A percentile compares a stretch with the other conserved stretches of the same genome.
These are phyloP conservation scores for Apodemia duryi DNA, from an alignment of 2,888 invertebrate genomes.

Conservation along the genomic window DNA sequence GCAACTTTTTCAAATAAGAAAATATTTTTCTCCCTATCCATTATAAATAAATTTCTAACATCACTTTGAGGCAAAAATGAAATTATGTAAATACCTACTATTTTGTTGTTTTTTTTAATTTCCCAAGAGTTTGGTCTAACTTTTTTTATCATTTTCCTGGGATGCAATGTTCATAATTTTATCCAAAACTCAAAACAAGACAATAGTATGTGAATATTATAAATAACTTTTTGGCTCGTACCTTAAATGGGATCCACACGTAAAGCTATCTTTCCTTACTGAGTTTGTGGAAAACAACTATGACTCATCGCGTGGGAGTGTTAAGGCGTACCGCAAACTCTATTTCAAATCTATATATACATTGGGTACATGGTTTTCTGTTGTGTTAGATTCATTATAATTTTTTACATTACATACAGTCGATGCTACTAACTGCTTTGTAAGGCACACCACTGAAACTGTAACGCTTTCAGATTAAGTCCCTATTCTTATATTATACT, in stretches of 20 bases:
- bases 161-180: not conserved
- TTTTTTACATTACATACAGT: too few species aligned
- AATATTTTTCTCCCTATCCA: too few species aligned
- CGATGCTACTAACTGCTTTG: too few species aligned
- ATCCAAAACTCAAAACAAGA: not conserved
- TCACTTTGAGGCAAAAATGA: too few species aligned
- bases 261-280: slow-evolving; percentile 25
- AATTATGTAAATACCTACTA: too few species aligned
- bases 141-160: not conserved
- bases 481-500: too few species aligned
- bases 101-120: too few species aligned
- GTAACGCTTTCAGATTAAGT: too few species aligned
- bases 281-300: slow-evolving; percentile 24
- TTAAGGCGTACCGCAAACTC: not conserved
- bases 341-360: not conserved
- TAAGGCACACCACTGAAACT: too few species aligned
- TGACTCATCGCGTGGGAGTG: slow-evolving; percentile 24
- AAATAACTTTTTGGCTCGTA: slow-evolving; percentile 13
- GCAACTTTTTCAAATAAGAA: too few species aligned
- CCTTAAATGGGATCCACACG: slow-evolving; percentile 23
- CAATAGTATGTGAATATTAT: not conserved
- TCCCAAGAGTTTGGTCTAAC: not conserved
- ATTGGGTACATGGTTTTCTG: not conserved
- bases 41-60: too few species aligned
- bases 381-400: not conserved